These are phyloP conservation scores for Drosophila ezoana DNA, from an alignment of 2,888 invertebrate species.

Conservation along the genomic window DNA sequence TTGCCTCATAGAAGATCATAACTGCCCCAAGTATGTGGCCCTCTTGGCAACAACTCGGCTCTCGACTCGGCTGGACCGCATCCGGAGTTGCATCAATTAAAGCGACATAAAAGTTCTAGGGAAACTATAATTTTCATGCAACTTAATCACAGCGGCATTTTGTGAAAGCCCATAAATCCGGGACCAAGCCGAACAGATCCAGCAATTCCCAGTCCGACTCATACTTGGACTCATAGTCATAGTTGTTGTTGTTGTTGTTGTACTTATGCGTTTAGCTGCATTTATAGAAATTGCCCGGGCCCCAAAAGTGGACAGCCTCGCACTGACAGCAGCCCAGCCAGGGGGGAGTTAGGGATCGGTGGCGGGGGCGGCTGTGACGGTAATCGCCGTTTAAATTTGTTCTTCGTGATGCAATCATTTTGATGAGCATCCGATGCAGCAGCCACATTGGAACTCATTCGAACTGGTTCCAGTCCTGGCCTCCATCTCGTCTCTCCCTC, in stretches of 20 bases:
- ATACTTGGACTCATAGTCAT: slow-evolving; percentile 9
- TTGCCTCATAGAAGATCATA: slow-evolving; percentile 39
- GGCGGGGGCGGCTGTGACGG: slow-evolving; percentile 25
- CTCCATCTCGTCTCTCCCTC: slow-evolving; percentile 6
- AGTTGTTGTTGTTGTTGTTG: slow-evolving; percentile 22
- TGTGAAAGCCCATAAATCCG: slow-evolving; percentile 63
- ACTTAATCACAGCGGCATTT: slow-evolving; percentile 76
- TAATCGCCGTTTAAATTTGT: slow-evolving; percentile 81
- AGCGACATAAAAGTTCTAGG: slow-evolving; percentile 73
- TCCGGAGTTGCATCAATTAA: slow-evolving; percentile 75
- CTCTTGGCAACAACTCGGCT: slow-evolving; percentile 5
- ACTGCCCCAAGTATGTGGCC: slow-evolving; percentile 27
- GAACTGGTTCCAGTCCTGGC: slow-evolving; percentile 20
- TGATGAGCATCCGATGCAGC: slow-evolving; percentile 64
- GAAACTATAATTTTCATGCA: slow-evolving; percentile 74
- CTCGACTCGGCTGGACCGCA: slow-evolving; percentile 42
- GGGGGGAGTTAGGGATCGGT: not conserved
- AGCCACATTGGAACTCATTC: slow-evolving; percentile 20
- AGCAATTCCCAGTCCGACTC: slow-evolving; percentile 1
- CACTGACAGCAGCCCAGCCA: slow-evolving; percentile 36
- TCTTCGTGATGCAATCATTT: slow-evolving; percentile 82
- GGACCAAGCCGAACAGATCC: not conserved
- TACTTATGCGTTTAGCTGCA: slow-evolving; percentile 68
- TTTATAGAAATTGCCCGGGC: slow-evolving; percentile 70
- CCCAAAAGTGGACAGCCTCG: slow-evolving; percentile 62